Percentiles rank a stretch among this genome's conserved stretches.
These are phyloP conservation scores for Stigmatopora nigra DNA, from an alignment of 2,113 vertebrate genomes.

Conservation along the genomic window DNA sequence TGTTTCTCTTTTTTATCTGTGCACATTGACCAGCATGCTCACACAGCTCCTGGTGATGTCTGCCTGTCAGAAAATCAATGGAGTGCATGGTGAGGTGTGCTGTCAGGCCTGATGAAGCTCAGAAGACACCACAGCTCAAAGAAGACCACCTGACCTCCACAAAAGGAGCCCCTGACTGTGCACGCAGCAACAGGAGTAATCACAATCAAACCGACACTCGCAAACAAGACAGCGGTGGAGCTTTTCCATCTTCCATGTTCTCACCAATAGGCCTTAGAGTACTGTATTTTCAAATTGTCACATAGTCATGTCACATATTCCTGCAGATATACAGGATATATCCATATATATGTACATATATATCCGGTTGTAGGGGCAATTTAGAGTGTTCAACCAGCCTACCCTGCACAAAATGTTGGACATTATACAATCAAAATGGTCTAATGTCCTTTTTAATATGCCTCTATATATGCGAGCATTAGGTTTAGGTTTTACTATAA, in stretches of 20 bases:
- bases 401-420: conserved; percentile 1
- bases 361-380: neutral
- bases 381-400: no score
- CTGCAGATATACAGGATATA: no score
- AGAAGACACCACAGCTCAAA: conserved; percentile 32
- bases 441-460: neutral
- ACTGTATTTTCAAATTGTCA: neutral
- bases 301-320: neutral
- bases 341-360: conserved; percentile 1
- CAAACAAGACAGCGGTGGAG: conserved; percentile 15
- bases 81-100: conserved; percentile 37
- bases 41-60: conserved; percentile 22
- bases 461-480: neutral
- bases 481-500: neutral
- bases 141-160: conserved; percentile 43
- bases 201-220: conserved; percentile 30
- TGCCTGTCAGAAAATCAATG: conserved; percentile 60
- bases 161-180: conserved; percentile 40
- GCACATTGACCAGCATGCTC: neutral
- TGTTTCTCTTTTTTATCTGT: conserved; percentile 12
- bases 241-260: neutral
- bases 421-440: neutral
- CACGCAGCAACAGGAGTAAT: conserved; percentile 40
- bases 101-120: conserved; percentile 60
- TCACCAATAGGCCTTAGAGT: neutral